Evolutionary conservation across 2,113 vertebrate genomes (phyloP).

Genomic region (Hippocampus guttulatus): DNA sequence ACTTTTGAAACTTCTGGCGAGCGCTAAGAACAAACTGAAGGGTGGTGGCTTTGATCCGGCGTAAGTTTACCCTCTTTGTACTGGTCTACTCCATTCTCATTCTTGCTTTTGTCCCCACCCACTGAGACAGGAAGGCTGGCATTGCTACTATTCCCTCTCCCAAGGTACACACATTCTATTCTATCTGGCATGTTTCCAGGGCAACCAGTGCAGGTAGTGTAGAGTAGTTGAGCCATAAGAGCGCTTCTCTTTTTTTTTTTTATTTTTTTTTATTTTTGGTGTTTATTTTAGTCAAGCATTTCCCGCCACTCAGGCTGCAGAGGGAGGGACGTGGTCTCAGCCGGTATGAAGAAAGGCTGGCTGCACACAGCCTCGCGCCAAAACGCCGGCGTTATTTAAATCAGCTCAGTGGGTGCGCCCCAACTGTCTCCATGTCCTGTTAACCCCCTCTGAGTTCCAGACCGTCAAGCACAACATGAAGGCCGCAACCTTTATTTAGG

Average conservation of each 20-base stretch:
- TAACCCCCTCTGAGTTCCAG: conserved; percentile 53
- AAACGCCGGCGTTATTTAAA: conserved; percentile 67
- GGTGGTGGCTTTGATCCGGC: conserved; percentile 38
- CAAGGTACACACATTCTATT: conserved; percentile 5
- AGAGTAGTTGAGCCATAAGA: conserved; percentile 16
- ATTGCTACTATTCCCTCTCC: conserved; percentile 15
- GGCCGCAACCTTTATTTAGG: conserved; percentile 5
- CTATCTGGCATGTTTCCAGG: conserved; percentile 20
- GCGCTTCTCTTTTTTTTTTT: not conserved
- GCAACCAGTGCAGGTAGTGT: conserved; percentile 26
- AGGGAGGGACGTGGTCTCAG: conserved; percentile 37
- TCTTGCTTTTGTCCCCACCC: conserved; percentile 65
- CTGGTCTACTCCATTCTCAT: conserved; percentile 57
- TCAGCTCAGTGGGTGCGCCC: conserved; percentile 64
- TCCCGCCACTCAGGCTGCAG: conserved; percentile 55
- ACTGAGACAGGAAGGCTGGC: conserved; percentile 34
- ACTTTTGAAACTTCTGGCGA: no score
- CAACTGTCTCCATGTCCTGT: conserved; percentile 66
- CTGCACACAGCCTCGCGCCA: conserved; percentile 50
- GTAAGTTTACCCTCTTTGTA: conserved; percentile 60
- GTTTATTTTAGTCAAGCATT: conserved; percentile 40
- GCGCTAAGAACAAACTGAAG: conserved; percentile 28
- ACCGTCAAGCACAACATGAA: conserved; percentile 36
- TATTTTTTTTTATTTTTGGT: not conserved
- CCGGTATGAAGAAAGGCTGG: conserved; percentile 52